Base-by-base conservation (phyloP, 2,888 invertebrate genomes). In the Desoria tigrina region DNA sequence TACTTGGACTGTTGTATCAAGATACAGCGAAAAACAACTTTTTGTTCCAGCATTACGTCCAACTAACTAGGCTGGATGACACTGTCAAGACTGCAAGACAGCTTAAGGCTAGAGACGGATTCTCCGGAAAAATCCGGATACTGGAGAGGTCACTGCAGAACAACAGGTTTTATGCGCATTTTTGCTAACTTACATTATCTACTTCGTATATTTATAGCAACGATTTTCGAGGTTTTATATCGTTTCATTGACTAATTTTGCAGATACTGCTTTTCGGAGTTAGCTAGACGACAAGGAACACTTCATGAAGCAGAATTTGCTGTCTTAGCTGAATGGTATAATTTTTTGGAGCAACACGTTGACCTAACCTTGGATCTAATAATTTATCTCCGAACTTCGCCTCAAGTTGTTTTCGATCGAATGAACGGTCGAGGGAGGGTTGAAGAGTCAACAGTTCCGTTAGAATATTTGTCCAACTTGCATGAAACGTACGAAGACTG, bases 1-100 rank as follows among this genome's bases (percentile, higher is more conserved):
- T 79, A 14, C 74, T 83, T 77, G 81, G 81, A 42, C 72, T 82
- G 72, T 79, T 83, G 77, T 84, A 84, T 77, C 78, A 81, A 69
- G 83, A 84, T 77, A 79, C 83, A 0, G 74, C 77, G 1, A 77
- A 83, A 39, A 83, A 83, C 81, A 81, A 82, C 69, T 80, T 83
- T 56, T 79, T 83, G 18, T 84, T 84, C 76, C 83, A 84, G 77
- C 82, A 82, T 26, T 84, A 83, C 72, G 83, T 84, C 6, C 84
- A 84, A 73, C 77, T 84, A 18, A 83, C 83, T 6, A 80, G 84
- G 78, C 77, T 83, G 14, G 73, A 66, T 65, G 74, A 76, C 37
- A 72, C 68, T 1, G 58, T 74, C n/a, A 66, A 69, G 42, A 55
- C 59, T 21, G 45, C 62, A n/a, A 32, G 11, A 32, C 32, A 32